These are phyloP conservation scores for Tethea ocularis DNA, from an alignment of 2,888 invertebrate species.

Conservation along the genomic window DNA sequence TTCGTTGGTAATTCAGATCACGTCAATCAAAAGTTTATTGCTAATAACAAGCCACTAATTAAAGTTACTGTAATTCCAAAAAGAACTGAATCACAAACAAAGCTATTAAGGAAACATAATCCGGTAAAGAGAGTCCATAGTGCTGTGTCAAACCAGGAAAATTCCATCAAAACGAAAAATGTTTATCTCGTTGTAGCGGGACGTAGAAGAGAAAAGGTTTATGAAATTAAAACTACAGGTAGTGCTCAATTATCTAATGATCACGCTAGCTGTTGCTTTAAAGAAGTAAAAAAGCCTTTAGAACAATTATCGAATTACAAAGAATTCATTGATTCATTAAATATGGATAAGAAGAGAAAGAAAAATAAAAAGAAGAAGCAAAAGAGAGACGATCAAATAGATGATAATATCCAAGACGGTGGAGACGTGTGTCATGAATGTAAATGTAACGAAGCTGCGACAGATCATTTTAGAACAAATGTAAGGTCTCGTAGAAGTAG, in stretches of 20 bases:
- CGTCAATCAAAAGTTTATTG: constrained; percentile 11
- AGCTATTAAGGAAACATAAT: constrained; percentile 39
- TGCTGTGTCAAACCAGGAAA: constrained; percentile 54
- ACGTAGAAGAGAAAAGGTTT: constrained; percentile 49
- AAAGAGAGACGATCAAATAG: constrained; percentile 16
- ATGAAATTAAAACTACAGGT: constrained; percentile 58
- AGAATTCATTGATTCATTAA: constrained; percentile 48
- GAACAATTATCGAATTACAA: constrained; percentile 39
- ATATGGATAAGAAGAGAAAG: constrained; percentile 60
- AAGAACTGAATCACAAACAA: constrained; percentile 35
- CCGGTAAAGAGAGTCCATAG: constrained; percentile 40
- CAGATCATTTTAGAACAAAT: constrained; percentile 14
- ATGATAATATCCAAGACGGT: constrained; percentile 17
- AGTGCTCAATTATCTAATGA: constrained; percentile 49
- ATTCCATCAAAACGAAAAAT: constrained; percentile 49
- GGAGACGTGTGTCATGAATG: constrained; percentile 21
- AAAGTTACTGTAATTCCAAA: constrained; percentile 63
- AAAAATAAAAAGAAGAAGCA: constrained; percentile 34
- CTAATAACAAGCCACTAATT: constrained; percentile 48
- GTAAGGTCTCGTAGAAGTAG: constrained; percentile 39
- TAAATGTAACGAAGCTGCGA: constrained; percentile 19
- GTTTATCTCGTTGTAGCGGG: constrained; percentile 52
- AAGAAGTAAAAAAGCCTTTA: constrained; percentile 45
- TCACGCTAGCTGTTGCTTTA: constrained; percentile 20
- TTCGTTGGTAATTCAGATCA: constrained; percentile 32